These are phyloP conservation scores for Hemistola chrysoprasaria DNA, from an alignment of 2,888 invertebrate genomes.

Conservation along the genomic window DNA sequence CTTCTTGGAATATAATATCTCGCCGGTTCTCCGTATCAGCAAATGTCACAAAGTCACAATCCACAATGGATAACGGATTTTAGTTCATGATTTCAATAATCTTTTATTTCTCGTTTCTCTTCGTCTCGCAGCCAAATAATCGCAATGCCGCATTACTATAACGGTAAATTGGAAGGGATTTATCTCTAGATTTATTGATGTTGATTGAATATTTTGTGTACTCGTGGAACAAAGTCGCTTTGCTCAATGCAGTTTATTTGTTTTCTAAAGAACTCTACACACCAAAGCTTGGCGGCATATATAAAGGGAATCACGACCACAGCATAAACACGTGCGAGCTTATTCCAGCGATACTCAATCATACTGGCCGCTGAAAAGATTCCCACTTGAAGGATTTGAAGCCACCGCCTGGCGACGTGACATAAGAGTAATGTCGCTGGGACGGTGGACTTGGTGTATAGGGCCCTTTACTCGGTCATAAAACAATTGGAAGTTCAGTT, in stretches of 20 bases:
- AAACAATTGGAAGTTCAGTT: slow-evolving; percentile 22
- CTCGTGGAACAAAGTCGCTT: slow-evolving; percentile 14
- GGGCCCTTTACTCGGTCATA: slow-evolving; percentile 11
- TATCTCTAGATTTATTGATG: slow-evolving; percentile 17
- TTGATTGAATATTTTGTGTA: slow-evolving; percentile 17
- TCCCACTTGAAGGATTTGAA: no score
- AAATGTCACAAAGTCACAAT: no score
- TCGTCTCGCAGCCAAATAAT: slow-evolving; percentile 25
- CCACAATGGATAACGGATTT: slow-evolving; percentile 71
- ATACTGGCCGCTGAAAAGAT: no score
- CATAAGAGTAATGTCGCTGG: no score
- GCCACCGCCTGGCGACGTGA: no score
- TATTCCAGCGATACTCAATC: no score
- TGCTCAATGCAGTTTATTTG: slow-evolving; percentile 7
- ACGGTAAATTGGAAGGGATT: slow-evolving; percentile 21
- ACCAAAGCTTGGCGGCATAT: no score
- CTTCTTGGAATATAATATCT: slow-evolving; percentile 61
- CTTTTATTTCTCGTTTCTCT: slow-evolving; percentile 57
- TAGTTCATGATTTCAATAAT: slow-evolving; percentile 53
- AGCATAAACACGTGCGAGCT: no score
- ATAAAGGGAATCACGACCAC: no score
- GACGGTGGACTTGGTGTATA: no score
- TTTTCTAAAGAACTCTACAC: no score
- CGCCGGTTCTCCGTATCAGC: slow-evolving; percentile 60
- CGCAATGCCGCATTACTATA: slow-evolving; percentile 31